These are phyloP conservation scores for Agrochola lota DNA, from an alignment of 2,888 invertebrate species.

Conservation along the genomic window DNA sequence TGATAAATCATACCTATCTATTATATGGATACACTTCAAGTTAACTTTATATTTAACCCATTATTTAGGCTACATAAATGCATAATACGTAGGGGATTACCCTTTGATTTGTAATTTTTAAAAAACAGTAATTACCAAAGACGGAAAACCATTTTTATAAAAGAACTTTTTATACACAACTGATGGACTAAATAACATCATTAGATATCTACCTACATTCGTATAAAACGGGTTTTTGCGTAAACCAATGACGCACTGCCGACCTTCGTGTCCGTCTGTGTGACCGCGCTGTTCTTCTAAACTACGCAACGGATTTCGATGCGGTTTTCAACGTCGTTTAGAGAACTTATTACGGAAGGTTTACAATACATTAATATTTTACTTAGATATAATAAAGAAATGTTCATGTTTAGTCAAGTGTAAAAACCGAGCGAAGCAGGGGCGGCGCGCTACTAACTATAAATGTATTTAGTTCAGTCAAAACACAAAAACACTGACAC, in stretches of 20 bases:
- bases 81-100: neutral
- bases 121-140: neutral
- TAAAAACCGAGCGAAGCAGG: no score
- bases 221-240: neutral
- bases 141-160: slow-evolving; percentile 1
- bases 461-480: no score
- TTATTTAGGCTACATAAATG: neutral
- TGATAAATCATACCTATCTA: neutral
- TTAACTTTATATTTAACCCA: neutral
- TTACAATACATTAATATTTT: neutral
- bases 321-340: neutral
- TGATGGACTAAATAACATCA: neutral
- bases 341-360: neutral
- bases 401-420: no score
- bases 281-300: neutral
- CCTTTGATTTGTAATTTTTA: neutral
- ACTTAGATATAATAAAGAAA: no score
- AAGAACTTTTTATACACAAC: neutral
- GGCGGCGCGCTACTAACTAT: no score
- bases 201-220: neutral
- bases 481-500: no score
- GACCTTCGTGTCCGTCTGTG: neutral
- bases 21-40: neutral
- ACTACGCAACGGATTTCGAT: neutral
- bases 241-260: neutral